Evolutionary conservation across 1,140 invertebrate species (phyloP), one percentile per base, ranked within the genome.

Genomic region (Drosophila arawakana): DNA sequence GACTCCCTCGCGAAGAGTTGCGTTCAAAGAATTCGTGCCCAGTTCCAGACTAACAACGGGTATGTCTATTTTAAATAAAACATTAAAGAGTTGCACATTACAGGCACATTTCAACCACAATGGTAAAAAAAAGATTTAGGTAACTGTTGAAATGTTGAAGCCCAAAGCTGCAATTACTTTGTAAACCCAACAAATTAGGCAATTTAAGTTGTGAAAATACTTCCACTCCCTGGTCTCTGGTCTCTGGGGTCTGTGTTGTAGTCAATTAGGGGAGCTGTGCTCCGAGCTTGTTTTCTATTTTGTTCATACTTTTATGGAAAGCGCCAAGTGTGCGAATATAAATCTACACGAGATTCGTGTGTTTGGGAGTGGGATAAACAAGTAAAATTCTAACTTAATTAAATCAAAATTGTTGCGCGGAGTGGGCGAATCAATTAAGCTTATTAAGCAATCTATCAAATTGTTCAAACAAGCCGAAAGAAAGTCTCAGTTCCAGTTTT

Each of bases 11-110:
- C 96, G 94, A 63, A 97, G 96, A 30, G 94, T 94, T 52, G 94
- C 95, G 11, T 96, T 95, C 84, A 97, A 96, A 35, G 97, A 93
- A 73, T 96, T 97, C 61, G 96, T 96, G 8, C 96, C 96, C 41
- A 97, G 93, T 78, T 96, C 95, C 80, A 97, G 92, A 34, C 94
- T 95, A 11, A 97, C 96, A 69, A 97, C 95, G 2, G 97, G 97
- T 13, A 95, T 94, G 94, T 97, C 97, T 97, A 93, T 62, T 66
- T 34, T 1, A n/a, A 13, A 50, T 3, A 15, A 39, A 55, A 54
- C 30, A 35, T 46, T 58, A 44, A 15, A 44, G 50, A n/a, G 61
- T 47, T 60, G 30, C n/a, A 52, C 35, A 52, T 30, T 39, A 30
- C 18, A 21, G 10, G 10, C 52, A 39, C 44, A 63, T 72, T 59